Evolutionary conservation across 92 coral and sea anemone genomes (phyloP).

Genomic region (Umimayanthus kanabou): DNA sequence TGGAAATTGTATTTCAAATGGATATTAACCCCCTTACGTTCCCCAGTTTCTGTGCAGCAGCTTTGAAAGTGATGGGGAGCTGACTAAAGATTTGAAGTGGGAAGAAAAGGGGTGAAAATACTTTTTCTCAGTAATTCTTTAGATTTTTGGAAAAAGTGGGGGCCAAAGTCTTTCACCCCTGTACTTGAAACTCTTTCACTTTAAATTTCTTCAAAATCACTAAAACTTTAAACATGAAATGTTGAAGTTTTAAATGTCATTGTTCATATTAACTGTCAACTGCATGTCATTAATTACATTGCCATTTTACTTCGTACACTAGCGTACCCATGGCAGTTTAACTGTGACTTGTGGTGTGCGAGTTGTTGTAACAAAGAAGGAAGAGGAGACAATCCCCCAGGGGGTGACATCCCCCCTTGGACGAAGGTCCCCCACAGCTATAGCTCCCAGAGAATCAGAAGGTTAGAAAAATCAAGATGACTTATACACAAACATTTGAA

Average conservation of each 20-base stretch:
- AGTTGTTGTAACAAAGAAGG: constrained; percentile 31
- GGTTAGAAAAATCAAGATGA: constrained; percentile 2
- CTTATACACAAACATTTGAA: no score
- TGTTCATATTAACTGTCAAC: neutral
- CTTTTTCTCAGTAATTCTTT: no score
- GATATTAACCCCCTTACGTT: no score
- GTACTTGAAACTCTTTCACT: no score
- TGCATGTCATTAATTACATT: neutral
- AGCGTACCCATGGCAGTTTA: neutral
- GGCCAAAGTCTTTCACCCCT: no score
- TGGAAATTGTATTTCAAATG: no score
- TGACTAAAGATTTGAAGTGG: no score
- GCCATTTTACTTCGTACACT: neutral
- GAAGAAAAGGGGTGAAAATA: no score
- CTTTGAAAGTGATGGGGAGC: no score
- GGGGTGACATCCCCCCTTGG: constrained; percentile 15
- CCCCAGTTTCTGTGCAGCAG: no score
- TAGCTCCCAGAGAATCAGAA: constrained; percentile 36
- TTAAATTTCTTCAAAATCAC: no score
- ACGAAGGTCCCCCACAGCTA: constrained; percentile 35
- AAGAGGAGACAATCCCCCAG: constrained; percentile 22
- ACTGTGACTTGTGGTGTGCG: constrained; percentile 11
- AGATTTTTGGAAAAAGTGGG: no score
- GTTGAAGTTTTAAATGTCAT: neutral
- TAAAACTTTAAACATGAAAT: neutral